phyloP scores from a whole-genome alignment of 2,888 invertebrate species.

The Ptychoptera albimana region DNA sequence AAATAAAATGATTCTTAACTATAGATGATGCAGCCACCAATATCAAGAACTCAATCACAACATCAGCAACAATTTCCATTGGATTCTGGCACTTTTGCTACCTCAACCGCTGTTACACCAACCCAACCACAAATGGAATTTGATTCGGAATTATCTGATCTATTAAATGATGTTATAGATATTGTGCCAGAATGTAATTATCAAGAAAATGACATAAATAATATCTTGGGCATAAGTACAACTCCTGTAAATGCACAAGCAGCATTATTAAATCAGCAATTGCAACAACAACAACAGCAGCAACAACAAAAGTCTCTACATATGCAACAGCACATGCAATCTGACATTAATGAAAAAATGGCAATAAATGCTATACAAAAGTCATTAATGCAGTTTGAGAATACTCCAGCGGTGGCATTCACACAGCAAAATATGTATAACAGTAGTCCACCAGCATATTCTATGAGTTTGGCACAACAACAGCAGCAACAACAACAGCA shows the following conservation, averaged over 20 bases:
- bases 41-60: conserved; percentile 7
- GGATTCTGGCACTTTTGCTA: conserved; percentile 13
- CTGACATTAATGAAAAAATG: conserved; percentile 45
- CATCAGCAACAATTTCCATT: conserved; percentile 9
- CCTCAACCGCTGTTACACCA: conserved; percentile 18
- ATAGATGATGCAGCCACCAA: conserved; percentile 4
- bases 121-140: conserved; percentile 21
- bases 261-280: too few relatives aligned
- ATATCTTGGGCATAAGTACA: conserved; percentile 1
- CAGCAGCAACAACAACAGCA: conserved; percentile 21
- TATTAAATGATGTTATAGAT: conserved; percentile 74
- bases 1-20: background rate
- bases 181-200: conserved; percentile 43
- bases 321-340: conserved; percentile 15
- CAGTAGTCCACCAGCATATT: conserved; percentile 14
- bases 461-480: conserved; percentile 16
- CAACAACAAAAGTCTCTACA: conserved; percentile 15
- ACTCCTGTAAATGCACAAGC: background rate
- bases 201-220: conserved; percentile 1
- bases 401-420: conserved; percentile 23
- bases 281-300: too few relatives aligned
- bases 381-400: conserved; percentile 76
- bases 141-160: conserved; percentile 63
- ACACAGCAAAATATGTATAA: conserved; percentile 13
- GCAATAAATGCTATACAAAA: conserved; percentile 83